Evolutionary conservation across 2,888 invertebrate species (phyloP).

Genomic region (Rhorus exstirpatorius): DNA sequence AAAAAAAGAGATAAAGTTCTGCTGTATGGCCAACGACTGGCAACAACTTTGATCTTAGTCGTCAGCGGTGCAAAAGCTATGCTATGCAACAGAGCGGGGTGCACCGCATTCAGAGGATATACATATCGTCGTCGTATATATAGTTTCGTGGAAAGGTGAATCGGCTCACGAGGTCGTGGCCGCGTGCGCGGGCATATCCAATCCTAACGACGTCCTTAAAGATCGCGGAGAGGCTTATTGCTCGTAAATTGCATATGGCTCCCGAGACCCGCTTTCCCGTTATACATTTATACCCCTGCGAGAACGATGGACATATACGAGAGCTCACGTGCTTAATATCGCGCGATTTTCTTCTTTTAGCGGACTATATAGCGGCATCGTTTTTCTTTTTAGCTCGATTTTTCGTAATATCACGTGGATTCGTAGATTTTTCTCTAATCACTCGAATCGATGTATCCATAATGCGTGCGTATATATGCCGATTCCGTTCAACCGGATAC

Average conservation of each 20-base stretch:
- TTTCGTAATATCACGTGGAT: not conserved
- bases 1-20: not conserved
- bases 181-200: conserved; percentile 83
- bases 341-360: conserved; percentile 19
- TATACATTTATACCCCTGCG: conserved; percentile 68
- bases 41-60: conserved; percentile 6
- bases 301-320: conserved; percentile 64
- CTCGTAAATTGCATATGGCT: conserved; percentile 83
- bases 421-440: conserved; percentile 11
- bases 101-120: conserved; percentile 40
- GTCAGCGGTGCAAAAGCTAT: conserved; percentile 38
- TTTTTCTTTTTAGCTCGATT: not conserved
- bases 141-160: conserved; percentile 78
- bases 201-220: conserved; percentile 82
- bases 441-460: conserved; percentile 15
- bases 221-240: conserved; percentile 80
- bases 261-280: conserved; percentile 81
- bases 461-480: not conserved
- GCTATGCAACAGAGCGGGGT: conserved; percentile 56
- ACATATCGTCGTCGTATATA: conserved; percentile 52
- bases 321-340: conserved; percentile 54
- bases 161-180: conserved; percentile 82
- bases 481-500: conserved; percentile 52
- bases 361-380: not conserved
- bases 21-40: conserved; percentile 31